Evolutionary conservation across 2,888 invertebrate genomes (phyloP).

Genomic region (Tetragonisca angustula): DNA sequence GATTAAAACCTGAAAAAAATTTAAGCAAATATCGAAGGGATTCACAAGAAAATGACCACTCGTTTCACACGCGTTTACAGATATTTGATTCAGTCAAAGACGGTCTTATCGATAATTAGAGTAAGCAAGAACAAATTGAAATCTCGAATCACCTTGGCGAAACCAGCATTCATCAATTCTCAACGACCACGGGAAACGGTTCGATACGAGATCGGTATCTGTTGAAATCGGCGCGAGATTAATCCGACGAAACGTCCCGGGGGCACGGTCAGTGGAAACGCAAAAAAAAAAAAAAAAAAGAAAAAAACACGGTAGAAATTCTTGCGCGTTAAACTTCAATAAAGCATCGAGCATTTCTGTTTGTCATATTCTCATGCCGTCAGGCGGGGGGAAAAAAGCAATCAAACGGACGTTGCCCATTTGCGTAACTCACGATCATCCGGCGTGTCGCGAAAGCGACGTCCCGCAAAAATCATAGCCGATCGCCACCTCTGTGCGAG

Average conservation of each 20-base stretch:
- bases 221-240: not conserved
- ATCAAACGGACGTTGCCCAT: constrained; percentile 26
- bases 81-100: no score
- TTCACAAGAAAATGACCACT: no score
- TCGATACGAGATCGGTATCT: not conserved
- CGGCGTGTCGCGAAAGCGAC: not conserved
- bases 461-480: constrained; percentile 5
- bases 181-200: not conserved
- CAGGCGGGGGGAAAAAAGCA: constrained; percentile 4
- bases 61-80: no score
- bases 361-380: not conserved
- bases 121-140: no score
- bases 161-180: not conserved
- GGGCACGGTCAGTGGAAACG: not conserved
- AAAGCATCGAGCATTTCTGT: constrained; percentile 6
- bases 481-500: not conserved
- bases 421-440: constrained; percentile 36
- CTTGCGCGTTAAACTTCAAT: constrained; percentile 15
- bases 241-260: not conserved
- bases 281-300: no score
- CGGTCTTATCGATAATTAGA: no score
- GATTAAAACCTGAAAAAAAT: no score
- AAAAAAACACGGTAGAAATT: not conserved
- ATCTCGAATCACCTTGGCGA: not conserved
- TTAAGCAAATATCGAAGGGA: no score